phyloP scores from a whole-genome alignment of 2,113 vertebrate genomes.

The Odocoileus virginianus region DNA sequence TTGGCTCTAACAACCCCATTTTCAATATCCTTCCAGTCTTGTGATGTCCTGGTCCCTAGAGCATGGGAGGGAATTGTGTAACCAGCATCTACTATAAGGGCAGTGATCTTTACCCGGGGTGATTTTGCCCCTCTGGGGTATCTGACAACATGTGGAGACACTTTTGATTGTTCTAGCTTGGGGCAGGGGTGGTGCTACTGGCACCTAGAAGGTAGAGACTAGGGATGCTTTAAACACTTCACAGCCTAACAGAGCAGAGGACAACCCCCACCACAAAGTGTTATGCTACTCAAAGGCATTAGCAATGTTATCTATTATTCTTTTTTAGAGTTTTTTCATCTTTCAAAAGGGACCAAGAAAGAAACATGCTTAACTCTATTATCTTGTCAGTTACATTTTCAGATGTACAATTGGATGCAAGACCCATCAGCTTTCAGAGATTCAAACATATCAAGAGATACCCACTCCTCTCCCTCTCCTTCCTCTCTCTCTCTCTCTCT shows the following conservation, averaged over 20 bases:
- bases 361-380: background rate
- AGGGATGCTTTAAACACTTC: background rate
- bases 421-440: background rate
- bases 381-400: background rate
- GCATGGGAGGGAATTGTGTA: background rate
- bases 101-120: background rate
- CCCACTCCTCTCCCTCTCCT: rapidly evolving
- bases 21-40: background rate
- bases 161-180: background rate
- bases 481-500: rapidly evolving
- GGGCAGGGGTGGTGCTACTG: background rate
- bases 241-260: rapidly evolving
- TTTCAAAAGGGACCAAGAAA: background rate
- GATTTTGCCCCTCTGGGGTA: background rate
- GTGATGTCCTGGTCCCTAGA: background rate
- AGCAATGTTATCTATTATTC: background rate
- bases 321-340: background rate
- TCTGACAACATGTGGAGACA: background rate
- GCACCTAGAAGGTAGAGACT: background rate
- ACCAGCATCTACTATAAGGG: background rate
- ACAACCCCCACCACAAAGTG: background rate
- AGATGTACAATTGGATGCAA: background rate
- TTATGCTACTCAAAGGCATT: background rate
- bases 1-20: background rate
- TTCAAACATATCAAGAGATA: background rate